Evolutionary conservation across 1,140 invertebrate species (phyloP).

Genomic region (Condylostylus longicornis): DNA sequence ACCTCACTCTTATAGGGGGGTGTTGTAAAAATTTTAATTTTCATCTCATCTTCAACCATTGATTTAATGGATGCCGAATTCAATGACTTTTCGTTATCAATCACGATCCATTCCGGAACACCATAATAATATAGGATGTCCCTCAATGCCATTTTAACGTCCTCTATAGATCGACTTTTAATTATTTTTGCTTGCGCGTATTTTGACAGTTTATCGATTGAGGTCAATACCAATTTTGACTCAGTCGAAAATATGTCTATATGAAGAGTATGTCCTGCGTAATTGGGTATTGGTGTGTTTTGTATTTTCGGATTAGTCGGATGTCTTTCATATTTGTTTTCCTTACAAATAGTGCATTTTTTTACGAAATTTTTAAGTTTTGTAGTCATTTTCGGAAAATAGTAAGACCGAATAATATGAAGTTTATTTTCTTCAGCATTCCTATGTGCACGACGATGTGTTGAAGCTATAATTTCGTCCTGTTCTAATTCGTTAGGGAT

Average conservation of each 20-base stretch:
- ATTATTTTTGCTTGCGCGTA: slow-evolving; percentile 6
- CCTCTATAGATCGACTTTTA: slow-evolving; percentile 8
- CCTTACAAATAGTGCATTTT: slow-evolving; percentile 2
- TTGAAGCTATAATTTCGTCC: neutral
- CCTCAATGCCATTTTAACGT: slow-evolving; percentile 4
- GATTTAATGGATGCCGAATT: slow-evolving; percentile 9
- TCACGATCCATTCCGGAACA: slow-evolving; percentile 5
- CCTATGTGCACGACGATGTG: slow-evolving; percentile 5
- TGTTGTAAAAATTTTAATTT: slow-evolving; percentile 6
- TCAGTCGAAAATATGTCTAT: slow-evolving; percentile 3
- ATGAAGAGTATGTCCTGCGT: slow-evolving; percentile 6
- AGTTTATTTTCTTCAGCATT: slow-evolving; percentile 5
- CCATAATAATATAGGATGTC: slow-evolving; percentile 8
- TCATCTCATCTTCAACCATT: slow-evolving; percentile 7
- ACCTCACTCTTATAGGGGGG: slow-evolving; percentile 6
- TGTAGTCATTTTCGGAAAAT: slow-evolving; percentile 3
- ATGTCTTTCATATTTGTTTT: too few relatives aligned
- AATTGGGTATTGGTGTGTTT: slow-evolving; percentile 7
- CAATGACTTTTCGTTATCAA: slow-evolving; percentile 9
- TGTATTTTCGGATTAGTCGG: neutral
- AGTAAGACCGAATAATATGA: slow-evolving; percentile 4
- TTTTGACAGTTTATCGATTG: slow-evolving; percentile 11
- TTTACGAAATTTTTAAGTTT: slow-evolving; percentile 3
- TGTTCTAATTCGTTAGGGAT: slow-evolving; percentile 1
- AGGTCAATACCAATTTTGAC: slow-evolving; percentile 4